Evolutionary conservation across 2,113 vertebrate genomes (phyloP).

Genomic region (Collichthys lucidus): DNA sequence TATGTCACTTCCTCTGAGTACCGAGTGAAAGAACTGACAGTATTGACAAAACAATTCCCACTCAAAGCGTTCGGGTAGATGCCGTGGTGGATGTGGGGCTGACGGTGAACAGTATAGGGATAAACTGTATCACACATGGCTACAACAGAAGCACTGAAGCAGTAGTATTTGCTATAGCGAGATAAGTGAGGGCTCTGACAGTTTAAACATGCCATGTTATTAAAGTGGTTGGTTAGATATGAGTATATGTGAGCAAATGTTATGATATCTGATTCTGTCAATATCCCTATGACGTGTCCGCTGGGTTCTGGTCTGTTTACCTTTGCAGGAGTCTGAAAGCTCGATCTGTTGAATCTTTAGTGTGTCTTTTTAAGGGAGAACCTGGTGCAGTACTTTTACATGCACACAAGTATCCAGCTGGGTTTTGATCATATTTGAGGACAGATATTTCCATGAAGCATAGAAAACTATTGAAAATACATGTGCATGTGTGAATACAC

Average conservation of each 20-base stretch:
- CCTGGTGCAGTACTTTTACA: background rate
- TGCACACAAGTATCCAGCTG: background rate
- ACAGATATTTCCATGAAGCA: background rate
- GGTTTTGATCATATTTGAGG: background rate
- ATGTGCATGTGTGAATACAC: too few relatives aligned
- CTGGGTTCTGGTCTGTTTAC: too few relatives aligned
- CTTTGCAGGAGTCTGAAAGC: background rate
- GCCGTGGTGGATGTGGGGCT: background rate
- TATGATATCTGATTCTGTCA: too few relatives aligned
- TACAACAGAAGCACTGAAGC: background rate
- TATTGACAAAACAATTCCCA: background rate
- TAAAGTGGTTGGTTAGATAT: background rate
- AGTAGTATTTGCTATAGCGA: background rate
- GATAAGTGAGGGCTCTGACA: background rate
- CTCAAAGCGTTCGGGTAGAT: background rate
- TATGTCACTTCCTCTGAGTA: background rate
- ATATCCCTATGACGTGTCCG: too few relatives aligned
- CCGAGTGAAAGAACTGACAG: background rate
- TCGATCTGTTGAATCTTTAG: background rate
- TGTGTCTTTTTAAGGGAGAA: too few relatives aligned
- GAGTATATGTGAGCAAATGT: background rate
- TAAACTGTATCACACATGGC: background rate
- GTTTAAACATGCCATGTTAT: background rate
- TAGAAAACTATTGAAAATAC: background rate
- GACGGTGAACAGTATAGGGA: background rate